Evolutionary conservation across 2,113 vertebrate species (phyloP), one percentile per base, ranked within the genome.

Genomic region (Aplodontia rufa): DNA sequence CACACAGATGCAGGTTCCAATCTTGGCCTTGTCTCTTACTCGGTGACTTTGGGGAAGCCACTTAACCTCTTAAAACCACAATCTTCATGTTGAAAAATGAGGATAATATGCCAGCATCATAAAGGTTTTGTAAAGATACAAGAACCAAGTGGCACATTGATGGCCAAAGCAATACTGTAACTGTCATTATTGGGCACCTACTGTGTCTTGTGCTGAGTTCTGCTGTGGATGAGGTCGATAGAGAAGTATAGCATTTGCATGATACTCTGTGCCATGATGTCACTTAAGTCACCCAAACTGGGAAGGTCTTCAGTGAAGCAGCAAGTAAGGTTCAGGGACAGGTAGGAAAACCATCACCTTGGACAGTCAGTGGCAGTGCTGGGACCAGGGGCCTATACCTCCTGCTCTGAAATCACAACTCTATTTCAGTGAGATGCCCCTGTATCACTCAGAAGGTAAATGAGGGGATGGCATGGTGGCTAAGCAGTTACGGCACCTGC

Each of bases 41-140:
- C 20, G n/a, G 26, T 93, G 69, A 91, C 62, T 90, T 60, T 60
- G 55, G 30, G 60, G 37, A 96, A 80, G 5, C 51, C 55, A 74
- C 74, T 32, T 87, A 88, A 37, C 47, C 55, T 94, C 80, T 92
- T 82, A 90, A 96, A 94, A 51, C 60, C 30, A 91, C 32, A 58
- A 30, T 7, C 37, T 87, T 45, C 28, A 26, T 93, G 24, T 93
- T 88, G 64, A 83, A 93, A 81, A 89, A 94, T 53, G 40, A 37
- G 35, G 26, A 78, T 60, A 69, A 71, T 28, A 58, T 76, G 19
- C 35, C 32, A 88, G 37, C 42, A 69, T 66, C 64, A 85, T 40
- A 72, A 90, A 91, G 53, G 35, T 83, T 93, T 85, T 83, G 22
- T 82, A 62, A 95, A 30, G 40, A 47, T 37, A 42, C 66, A n/a